Base-by-base conservation (phyloP, 2,888 invertebrate genomes). In the Vannuccia rotundouncinata region DNA sequence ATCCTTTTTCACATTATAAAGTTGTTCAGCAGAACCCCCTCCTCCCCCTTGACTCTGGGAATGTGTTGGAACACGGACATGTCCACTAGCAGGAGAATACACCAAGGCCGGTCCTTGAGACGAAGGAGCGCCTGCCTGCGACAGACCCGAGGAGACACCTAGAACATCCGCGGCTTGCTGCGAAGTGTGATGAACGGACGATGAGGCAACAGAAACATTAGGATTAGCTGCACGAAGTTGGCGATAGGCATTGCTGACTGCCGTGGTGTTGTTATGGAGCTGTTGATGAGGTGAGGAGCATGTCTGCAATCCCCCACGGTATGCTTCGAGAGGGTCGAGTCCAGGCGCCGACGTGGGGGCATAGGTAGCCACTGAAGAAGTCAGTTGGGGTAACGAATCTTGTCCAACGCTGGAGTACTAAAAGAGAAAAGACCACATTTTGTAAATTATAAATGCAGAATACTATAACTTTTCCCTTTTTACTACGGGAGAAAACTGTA, bases 1-100 rank as follows among this genome's bases (percentile, higher is more conserved):
- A 22, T 66, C 66, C 66, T 66, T 66, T 27, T 66, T 66, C 22
- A 66, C 66, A 22, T 66, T 66, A 22, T 66, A 66, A 66, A 66
- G 5, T 13, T 5, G 22, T 22, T 66, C 66, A 5, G 2, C 66
- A 2, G 66, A 22, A 22, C 2, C 66, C 25, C 17, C 17, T n/a
- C n/a, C n/a, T n/a, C n/a, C n/a, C n/a, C n/a, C n/a, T n/a, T n/a
- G n/a, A 17, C 22, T 27, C 66, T 45, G 45, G 5, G 45, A 45
- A 45, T 45, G 45, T n/a, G n/a, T n/a, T n/a, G n/a, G n/a, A 5
- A 17, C 10, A 5, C 66, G 5, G 22, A 66, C 66, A 17, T n/a
- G 66, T 22, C 66, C 66, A 22, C 66, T 22, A 5, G 22, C 25
- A 2, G 66, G 17, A 27, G 66, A 66, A 66, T 66, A 66, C 25